Conservation (phyloP, 2,888 invertebrate genomes). For the Plebejus anna region DNA sequence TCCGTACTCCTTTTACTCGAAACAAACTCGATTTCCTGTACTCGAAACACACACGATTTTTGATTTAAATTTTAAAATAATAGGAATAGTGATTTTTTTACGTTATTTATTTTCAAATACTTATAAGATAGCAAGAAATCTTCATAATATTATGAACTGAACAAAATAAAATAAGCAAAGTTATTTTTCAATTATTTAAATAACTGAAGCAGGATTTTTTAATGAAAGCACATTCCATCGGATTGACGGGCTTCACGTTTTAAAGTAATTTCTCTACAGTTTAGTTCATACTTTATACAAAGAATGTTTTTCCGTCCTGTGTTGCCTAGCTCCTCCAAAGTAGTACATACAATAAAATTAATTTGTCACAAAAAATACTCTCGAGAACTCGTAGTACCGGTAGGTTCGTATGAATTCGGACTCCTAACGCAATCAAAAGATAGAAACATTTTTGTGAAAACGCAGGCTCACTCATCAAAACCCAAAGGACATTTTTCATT, state of each 20-base stretch:
- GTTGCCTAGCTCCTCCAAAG: no score
- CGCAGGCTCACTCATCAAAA: conserved; percentile 5
- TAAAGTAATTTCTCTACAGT: no score
- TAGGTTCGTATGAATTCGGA: not conserved
- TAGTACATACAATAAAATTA: no score
- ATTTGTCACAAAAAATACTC: not conserved
- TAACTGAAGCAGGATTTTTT: not conserved
- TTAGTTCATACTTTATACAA: no score
- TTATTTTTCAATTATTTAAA: not conserved
- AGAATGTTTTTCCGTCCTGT: no score
- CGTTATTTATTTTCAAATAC: no score
- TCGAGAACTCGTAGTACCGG: not conserved
- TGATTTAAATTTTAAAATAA: no score
- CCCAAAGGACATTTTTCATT: conserved; percentile 5
- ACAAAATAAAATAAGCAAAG: not conserved
- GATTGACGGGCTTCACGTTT: not conserved
- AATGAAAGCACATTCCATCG: not conserved
- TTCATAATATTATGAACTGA: no score
- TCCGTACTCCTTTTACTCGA: conserved; percentile 29
- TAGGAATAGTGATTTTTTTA: no score
- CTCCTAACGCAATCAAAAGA: conserved; percentile 11
- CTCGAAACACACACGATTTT: no score
- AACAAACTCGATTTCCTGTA: not conserved
- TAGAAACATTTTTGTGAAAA: conserved; percentile 5
- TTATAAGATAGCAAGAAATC: no score